These are phyloP conservation scores for Trogon melanurus DNA, from an alignment of 2,113 vertebrate genomes.

Conservation along the genomic window DNA sequence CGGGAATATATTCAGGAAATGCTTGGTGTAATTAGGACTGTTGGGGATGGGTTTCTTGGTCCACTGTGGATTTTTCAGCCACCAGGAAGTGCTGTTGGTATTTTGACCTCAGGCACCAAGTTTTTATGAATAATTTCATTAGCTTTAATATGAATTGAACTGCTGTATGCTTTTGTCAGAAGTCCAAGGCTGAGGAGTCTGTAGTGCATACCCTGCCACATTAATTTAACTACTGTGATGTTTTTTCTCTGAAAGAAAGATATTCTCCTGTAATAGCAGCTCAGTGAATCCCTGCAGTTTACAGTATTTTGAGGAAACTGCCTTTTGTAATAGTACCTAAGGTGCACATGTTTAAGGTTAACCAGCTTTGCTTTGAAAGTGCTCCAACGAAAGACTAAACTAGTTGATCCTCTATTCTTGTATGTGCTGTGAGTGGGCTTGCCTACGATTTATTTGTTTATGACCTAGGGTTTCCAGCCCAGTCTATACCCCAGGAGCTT, in stretches of 20 bases:
- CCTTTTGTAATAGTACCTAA: neutral
- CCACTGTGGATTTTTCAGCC: neutral
- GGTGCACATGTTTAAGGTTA: neutral
- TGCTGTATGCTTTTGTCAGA: neutral
- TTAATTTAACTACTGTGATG: neutral
- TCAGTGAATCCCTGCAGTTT: neutral
- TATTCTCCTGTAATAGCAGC: neutral
- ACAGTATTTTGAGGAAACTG: neutral
- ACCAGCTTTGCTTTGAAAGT: neutral
- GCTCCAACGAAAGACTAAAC: neutral
- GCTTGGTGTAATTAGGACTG: neutral
- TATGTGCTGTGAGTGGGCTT: neutral
- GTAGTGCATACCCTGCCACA: neutral
- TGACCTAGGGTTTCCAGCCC: neutral
- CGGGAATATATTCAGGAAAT: neutral
- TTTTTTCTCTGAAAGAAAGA: neutral
- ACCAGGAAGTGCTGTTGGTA: neutral
- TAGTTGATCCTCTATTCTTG: neutral
- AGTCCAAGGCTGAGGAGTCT: neutral
- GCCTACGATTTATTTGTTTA: neutral
- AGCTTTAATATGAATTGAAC: neutral
- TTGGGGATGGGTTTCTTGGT: neutral
- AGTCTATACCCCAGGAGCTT: neutral
- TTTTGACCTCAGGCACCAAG: neutral
- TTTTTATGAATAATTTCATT: neutral